Conservation (phyloP, 2,113 vertebrate genomes). For the Paratilapia polleni region DNA sequence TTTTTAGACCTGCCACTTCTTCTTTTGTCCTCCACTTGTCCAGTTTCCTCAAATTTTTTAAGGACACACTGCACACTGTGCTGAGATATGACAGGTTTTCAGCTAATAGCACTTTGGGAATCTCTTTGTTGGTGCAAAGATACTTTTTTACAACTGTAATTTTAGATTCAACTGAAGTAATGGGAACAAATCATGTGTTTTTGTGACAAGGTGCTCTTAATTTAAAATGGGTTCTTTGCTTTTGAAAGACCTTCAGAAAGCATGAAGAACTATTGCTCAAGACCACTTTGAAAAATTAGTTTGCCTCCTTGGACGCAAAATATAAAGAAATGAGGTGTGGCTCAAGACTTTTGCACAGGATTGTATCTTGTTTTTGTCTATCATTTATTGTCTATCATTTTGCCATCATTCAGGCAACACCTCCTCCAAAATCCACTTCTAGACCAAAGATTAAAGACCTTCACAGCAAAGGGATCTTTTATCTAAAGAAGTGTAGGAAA, state of each 20-base stretch:
- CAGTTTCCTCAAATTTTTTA: not conserved
- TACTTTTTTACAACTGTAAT: not conserved
- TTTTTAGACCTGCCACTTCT: rapidly evolving
- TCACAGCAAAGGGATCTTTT: not conserved
- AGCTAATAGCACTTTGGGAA: not conserved
- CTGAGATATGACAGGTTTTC: not conserved
- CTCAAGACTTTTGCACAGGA: no score
- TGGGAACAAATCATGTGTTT: rapidly evolving
- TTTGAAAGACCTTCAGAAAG: no score
- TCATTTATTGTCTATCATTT: not conserved
- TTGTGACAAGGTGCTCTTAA: not conserved
- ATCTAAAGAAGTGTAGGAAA: not conserved
- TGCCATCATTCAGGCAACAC: not conserved
- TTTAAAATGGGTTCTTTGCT: no score
- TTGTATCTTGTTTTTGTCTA: no score
- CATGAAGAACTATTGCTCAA: no score
- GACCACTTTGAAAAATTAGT: no score
- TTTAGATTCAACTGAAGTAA: not conserved
- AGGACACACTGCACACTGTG: not conserved
- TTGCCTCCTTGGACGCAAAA: no score
- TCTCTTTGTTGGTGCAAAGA: not conserved
- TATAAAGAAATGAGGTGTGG: no score
- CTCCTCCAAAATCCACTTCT: not conserved
- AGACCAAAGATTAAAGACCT: not conserved
- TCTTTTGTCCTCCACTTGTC: not conserved